Base-by-base conservation (phyloP, 2,888 invertebrate genomes). In the Eupeodes latifasciatus region DNA sequence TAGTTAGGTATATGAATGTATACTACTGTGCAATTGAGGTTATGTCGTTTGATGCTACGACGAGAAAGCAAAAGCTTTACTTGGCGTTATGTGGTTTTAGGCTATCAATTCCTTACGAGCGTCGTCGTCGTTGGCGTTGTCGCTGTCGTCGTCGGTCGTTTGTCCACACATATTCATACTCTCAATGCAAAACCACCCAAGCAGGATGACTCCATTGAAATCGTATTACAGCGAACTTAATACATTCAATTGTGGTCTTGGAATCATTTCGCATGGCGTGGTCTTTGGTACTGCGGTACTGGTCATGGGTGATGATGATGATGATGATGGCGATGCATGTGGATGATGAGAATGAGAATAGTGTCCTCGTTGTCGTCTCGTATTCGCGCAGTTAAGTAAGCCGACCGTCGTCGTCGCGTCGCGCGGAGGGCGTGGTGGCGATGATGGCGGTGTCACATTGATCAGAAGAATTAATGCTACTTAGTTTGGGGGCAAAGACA, bases 241-340 rank as follows among this genome's bases (percentile, higher is more conserved):
- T 88, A 88, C 81, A 81, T 85, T 78, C 85, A 85, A 85, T 88
- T 88, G 88, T 53, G 88, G 88, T 88, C 78, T 88, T 81, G 85
- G 47, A 77, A 81, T 81, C 77, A 88, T 88, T 88, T 85, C 88
- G 75, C 88, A 88, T 81, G 81, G 85, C 77, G 71, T 74, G 81
- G 49, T 80, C 66, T 72, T 66, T 66, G 71, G 19, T 55, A 55
- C 36, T 78, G 80, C 74, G 71, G 71, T 71, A 16, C 53, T 78
- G 80, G 80, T 59, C 67, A 81, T 75, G 67, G 75, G 47, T 67
- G 66, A 77, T 77, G 57, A 12, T 55, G 40, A 55, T 53, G n/a
- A n/a, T n/a, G 76, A 67, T 51, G 34, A 27, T 27, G 75, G 47
- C 57, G 66, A 77, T 77, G 57, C 27, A 49, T 16, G 51, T 53